Evolutionary conservation across 2,888 invertebrate genomes (phyloP), one percentile per base, ranked within the genome.

Genomic region (Griposia aprilina): DNA sequence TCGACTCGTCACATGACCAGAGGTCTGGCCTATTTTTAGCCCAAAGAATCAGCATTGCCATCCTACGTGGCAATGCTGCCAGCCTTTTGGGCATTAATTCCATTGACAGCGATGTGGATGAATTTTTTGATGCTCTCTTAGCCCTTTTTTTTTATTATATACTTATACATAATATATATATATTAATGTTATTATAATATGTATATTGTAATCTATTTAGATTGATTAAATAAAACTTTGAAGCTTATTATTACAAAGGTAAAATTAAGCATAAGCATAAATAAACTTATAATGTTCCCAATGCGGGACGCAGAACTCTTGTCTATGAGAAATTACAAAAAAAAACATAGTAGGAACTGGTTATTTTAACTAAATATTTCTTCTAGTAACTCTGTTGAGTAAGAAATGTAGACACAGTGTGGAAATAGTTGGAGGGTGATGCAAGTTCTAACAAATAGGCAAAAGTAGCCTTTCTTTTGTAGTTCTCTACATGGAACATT

Each of bases 341-440:
- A 41, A 41, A 41, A 41, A 41, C 41, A 41, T 41, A 41, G 41
- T 41, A 41, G 41, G 6, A 52, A 52, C 36, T 59, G 20, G 1
- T 36, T 65, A 55, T 11, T 76, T 59, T 0, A 41, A 10, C 3
- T 48, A 5, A 11, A 65, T 45, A 5, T 70, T 26, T 15, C 30
- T 65, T 36, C 6, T 15, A 57, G 13, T 17, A 30, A 0, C n/a
- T 15, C 7, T 65, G 26, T 66, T 66, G 1, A 3, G 41, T 52
- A 26, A 50, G 26, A 26, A n/a, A 74, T 75, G 63, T 11, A 57
- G 10, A 55, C 13, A 69, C 17, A 76, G 1, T 76, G 3, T 50
- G 11, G 17, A 50, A 66, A 76, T 48, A 65, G 11, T 23, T 36
- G 11, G 2, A 30, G 17, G 10, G 26, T 57, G 23, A 48, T 66